Conservation (phyloP, 1,140 invertebrate species). For the Micrasema longulum region DNA sequence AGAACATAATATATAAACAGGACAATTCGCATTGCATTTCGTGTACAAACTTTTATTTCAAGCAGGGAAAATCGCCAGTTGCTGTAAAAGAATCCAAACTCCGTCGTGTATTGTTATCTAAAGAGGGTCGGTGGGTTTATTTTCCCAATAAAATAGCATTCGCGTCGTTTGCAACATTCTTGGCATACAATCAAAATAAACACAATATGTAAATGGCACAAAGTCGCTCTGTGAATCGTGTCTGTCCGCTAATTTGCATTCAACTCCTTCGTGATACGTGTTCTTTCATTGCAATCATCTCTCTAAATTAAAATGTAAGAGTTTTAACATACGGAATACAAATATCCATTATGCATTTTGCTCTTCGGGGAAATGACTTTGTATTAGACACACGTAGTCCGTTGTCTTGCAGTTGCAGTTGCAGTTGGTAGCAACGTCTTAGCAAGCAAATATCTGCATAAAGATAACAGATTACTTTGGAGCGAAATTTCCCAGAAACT, state of each 20-base stretch:
- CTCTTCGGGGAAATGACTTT: slow-evolving; percentile 27
- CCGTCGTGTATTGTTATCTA: too few relatives aligned
- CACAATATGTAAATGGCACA: slow-evolving; percentile 43
- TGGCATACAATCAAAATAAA: slow-evolving; percentile 40
- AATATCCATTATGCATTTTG: slow-evolving; percentile 51
- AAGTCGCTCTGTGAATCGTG: slow-evolving; percentile 28
- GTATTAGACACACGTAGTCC: slow-evolving; percentile 47
- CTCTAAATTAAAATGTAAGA: slow-evolving; percentile 53
- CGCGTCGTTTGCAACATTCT: slow-evolving; percentile 13
- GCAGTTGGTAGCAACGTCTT: not conserved
- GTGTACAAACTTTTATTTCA: too few relatives aligned
- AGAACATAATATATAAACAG: too few relatives aligned
- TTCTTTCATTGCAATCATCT: slow-evolving; percentile 50
- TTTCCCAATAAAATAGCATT: slow-evolving; percentile 11
- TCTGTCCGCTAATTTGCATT: slow-evolving; percentile 51
- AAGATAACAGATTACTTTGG: slow-evolving; percentile 1
- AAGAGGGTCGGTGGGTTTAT: not conserved
- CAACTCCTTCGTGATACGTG: slow-evolving; percentile 49
- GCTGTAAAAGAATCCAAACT: too few relatives aligned
- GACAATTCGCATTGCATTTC: too few relatives aligned
- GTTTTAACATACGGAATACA: slow-evolving; percentile 25
- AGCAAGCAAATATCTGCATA: not conserved
- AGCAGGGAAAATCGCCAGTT: too few relatives aligned
- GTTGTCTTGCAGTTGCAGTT: slow-evolving; percentile 6
- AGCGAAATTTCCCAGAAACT: too few relatives aligned